Conservation (phyloP, 2,113 vertebrate species). For the Craseonycteris thonglongyai region DNA sequence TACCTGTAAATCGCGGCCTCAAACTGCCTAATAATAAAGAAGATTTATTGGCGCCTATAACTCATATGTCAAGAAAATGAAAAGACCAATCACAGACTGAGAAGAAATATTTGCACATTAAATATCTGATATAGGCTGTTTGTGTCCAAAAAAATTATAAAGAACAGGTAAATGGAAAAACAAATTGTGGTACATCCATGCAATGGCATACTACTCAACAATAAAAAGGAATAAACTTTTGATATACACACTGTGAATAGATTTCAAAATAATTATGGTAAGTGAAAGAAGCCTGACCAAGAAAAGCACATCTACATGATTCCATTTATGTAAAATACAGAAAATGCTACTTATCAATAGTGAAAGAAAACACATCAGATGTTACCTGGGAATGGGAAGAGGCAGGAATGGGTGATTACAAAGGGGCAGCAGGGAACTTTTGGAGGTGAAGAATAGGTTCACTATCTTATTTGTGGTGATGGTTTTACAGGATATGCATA, state of each 20-base stretch:
- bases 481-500: neutral
- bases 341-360: neutral
- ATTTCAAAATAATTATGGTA: neutral
- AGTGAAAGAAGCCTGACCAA: neutral
- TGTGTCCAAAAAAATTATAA: neutral
- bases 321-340: neutral
- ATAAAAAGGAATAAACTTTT: neutral
- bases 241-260: neutral
- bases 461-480: neutral
- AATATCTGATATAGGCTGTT: neutral
- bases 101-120: neutral
- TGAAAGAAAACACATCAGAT: neutral
- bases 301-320: neutral
- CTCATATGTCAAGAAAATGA: neutral
- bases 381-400: neutral
- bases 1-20: neutral
- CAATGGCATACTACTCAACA: neutral
- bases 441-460: neutral
- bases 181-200: neutral
- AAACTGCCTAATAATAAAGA: neutral
- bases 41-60: neutral
- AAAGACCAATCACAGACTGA: neutral
- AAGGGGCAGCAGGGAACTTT: neutral
- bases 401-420: neutral
- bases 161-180: neutral